These are phyloP conservation scores for Ammospiza nelsoni DNA, from an alignment of 2,113 vertebrate species.

Conservation along the genomic window DNA sequence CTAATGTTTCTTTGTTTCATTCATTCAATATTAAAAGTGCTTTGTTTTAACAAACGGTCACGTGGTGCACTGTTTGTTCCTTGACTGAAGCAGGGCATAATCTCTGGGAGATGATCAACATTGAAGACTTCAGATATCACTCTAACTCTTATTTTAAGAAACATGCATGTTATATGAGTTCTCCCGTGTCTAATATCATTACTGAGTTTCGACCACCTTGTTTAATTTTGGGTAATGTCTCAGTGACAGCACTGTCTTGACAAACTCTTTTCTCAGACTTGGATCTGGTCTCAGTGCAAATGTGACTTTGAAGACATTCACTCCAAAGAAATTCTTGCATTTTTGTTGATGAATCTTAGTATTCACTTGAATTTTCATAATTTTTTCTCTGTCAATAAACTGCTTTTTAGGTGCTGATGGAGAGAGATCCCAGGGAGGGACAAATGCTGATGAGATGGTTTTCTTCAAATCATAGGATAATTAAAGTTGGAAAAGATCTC, in stretches of 20 bases:
- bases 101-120: not conserved
- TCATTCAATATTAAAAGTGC: not conserved
- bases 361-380: not conserved
- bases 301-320: not conserved
- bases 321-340: not conserved
- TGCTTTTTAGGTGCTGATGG: not conserved
- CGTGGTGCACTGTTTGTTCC: not conserved
- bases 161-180: not conserved
- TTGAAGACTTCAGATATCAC: not conserved
- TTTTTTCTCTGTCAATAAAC: not conserved
- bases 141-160: not conserved
- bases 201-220: not conserved
- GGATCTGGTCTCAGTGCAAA: not conserved
- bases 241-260: not conserved
- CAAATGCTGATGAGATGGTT: not conserved
- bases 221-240: not conserved
- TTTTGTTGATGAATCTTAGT: not conserved
- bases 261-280: not conserved
- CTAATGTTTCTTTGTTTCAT: not conserved
- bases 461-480: not conserved
- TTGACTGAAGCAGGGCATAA: not conserved
- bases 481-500: not conserved
- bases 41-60: not conserved
- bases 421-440: not conserved
- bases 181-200: not conserved